Evolutionary conservation across 2,797 vertebrate species (phyloP), one percentile per base, ranked within the genome.

Genomic region (Enteromius trimaculatus): DNA sequence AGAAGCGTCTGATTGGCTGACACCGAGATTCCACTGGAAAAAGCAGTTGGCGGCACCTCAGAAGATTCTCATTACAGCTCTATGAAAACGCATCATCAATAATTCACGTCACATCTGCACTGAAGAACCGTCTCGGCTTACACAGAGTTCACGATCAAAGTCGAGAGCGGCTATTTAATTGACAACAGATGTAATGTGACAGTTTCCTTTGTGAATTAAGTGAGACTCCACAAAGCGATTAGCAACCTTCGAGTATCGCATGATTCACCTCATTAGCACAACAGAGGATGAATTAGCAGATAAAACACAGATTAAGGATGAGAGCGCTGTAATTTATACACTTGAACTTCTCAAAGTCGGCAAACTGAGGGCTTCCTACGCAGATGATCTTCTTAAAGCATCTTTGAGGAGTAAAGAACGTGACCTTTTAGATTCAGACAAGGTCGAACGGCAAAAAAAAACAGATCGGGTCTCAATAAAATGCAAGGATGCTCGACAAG

Each of bases 311-410:
- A 77, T 76, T 84, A 71, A 74, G 31, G 72, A 53, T 42, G 31
- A 80, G 53, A 77, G 55, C 49, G 19, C 14, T 84, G 71, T 85
- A 84, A 84, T 71, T n/a, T 53, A 88, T 84, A 81, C 76, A 10
- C 64, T 39, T 88, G 85, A 88, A 88, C 87, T 88, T 88, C 76
- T 88, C 85, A n/a, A 58, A 85, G 66, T 31, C 65, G 3, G 70
- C 78, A 83, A 76, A 80, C 78, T 19, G 68, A 83, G 76, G 75
- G 62, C 60, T 72, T 68, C 60, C 55, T 72, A 51, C 76, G 60
- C 39, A 29, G 37, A n/a, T 64, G 39, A 78, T 39, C 76, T 47
- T 31, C 58, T 47, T 23, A 62, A 62, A 62, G 60, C 60, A 16
- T 82, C 74, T 78, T 55, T 26, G 7, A 21, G 23, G 51, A 64